Percentiles rank a stretch among this genome's conserved stretches.
phyloP scores from a whole-genome alignment of 30 jellyfish, hydroid and myxozoan genomes.

The Mastigias papua region DNA sequence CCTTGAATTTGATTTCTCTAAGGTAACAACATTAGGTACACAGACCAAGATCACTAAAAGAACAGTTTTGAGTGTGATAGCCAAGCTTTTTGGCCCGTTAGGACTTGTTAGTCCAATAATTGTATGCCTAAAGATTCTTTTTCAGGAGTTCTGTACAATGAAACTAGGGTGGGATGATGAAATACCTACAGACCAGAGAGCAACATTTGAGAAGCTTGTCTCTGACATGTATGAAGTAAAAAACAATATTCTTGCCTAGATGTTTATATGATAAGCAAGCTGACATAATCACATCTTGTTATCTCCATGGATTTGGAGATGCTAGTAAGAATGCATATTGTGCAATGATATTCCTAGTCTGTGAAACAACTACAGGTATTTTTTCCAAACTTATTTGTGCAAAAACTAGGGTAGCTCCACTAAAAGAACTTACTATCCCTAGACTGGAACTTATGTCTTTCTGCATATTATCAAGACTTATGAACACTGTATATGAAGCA shows the following conservation, averaged over 20 bases:
- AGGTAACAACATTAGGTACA: not conserved
- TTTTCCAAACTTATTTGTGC: conserved; percentile 44
- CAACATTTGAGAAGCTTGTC: conserved; percentile 21
- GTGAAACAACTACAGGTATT: not conserved
- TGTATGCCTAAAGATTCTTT: conserved; percentile 25
- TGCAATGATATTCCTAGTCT: conserved; percentile 52
- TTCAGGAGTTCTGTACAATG: conserved; percentile 44
- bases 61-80: conserved; percentile 39
- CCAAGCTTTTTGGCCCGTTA: conserved; percentile 55
- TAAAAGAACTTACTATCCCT: conserved; percentile 44
- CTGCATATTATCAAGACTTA: conserved; percentile 29
- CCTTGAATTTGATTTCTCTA: conserved; percentile 20
- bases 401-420: conserved; percentile 55
- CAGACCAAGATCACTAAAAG: conserved; percentile 23
- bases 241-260: conserved; percentile 24
- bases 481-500: conserved; percentile 50
- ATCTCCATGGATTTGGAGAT: conserved; percentile 51
- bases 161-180: conserved; percentile 74
- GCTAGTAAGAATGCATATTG: conserved; percentile 70
- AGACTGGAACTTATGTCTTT: conserved; percentile 44
- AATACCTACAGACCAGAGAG: conserved; percentile 38
- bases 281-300: not conserved
- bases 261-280: conserved; percentile 24
- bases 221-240: not conserved
- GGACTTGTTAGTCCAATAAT: conserved; percentile 54